Conservation (phyloP, 2,888 invertebrate genomes). For the Dyspetes luteomarginatus region DNA sequence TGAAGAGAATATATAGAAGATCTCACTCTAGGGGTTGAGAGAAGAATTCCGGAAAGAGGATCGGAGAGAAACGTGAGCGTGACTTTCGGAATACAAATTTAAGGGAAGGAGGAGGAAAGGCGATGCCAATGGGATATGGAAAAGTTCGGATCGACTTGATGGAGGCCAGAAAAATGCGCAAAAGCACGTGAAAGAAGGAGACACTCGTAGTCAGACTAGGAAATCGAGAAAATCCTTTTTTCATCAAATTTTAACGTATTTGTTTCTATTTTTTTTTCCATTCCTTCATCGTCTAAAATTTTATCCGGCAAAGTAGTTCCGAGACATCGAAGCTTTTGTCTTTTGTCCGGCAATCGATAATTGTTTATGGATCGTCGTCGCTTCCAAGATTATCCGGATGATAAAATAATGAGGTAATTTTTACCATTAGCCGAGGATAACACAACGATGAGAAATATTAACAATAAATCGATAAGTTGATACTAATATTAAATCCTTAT, state of each 20-base stretch:
- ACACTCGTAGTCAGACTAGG: neutral
- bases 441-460: constrained; percentile 1
- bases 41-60: constrained; percentile 33
- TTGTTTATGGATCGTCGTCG: neutral
- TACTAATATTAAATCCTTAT: neutral
- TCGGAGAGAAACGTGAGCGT: constrained; percentile 26
- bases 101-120: neutral
- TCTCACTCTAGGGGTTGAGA: neutral
- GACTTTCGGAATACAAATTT: constrained; percentile 37
- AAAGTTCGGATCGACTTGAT: constrained; percentile 24
- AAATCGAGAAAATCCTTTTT: constrained; percentile 28
- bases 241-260: neutral
- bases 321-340: constrained; percentile 8
- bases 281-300: constrained; percentile 6
- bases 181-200: neutral
- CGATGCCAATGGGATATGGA: constrained; percentile 35
- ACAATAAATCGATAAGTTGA: constrained; percentile 9
- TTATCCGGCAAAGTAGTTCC: neutral
- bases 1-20: neutral
- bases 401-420: constrained; percentile 31
- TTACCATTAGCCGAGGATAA: constrained; percentile 8
- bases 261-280: constrained; percentile 30
- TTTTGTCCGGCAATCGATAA: neutral
- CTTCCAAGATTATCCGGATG: neutral
- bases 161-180: neutral